phyloP scores from a whole-genome alignment of 2,113 vertebrate species.

The Lepidothrix coronata region DNA sequence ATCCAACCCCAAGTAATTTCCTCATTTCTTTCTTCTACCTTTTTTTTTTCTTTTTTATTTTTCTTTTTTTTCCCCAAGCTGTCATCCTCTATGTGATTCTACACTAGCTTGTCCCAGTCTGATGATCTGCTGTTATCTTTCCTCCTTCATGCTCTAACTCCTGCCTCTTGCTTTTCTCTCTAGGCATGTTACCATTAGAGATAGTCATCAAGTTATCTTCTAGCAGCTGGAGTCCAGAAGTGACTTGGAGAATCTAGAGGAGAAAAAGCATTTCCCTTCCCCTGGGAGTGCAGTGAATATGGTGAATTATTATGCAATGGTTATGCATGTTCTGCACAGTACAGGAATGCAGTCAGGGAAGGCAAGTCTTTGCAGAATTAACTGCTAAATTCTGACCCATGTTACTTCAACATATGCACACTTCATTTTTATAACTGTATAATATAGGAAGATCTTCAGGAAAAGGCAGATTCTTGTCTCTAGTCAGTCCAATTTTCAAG shows the following conservation, averaged over 20 bases:
- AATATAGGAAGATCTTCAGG: not conserved
- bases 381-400: not conserved
- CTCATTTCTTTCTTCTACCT: not conserved
- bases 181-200: not conserved
- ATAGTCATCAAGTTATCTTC: not conserved
- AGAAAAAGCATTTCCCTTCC: not conserved
- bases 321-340: not conserved
- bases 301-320: not conserved
- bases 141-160: not conserved
- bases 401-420: not conserved
- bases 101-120: not conserved
- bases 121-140: not conserved
- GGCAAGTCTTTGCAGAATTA: not conserved
- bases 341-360: not conserved
- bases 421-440: not conserved
- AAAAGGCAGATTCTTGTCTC: not conserved
- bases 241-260: not conserved
- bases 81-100: not conserved
- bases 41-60: not conserved
- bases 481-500: not conserved
- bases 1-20: fast-evolving
- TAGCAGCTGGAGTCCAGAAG: not conserved
- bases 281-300: not conserved
- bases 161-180: not conserved
- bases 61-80: not conserved